A percentile compares a stretch with the other conserved stretches of the same genome.
Evolutionary conservation across 2,888 invertebrate genomes (phyloP).

Genomic region (Alloplasta piceator): DNA sequence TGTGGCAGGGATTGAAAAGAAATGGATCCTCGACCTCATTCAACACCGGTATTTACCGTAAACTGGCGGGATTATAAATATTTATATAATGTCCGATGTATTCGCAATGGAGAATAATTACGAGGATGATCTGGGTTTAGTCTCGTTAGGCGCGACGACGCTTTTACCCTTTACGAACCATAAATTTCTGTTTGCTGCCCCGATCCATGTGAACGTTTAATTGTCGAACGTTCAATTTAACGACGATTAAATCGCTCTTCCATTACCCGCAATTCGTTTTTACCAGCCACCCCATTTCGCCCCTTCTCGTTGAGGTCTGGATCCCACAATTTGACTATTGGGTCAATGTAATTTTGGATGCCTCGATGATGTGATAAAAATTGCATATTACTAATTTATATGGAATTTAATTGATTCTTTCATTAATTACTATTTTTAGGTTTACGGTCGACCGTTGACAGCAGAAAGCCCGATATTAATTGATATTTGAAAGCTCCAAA

Average conservation of each 20-base stretch:
- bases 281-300: background rate
- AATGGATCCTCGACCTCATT: constrained; percentile 1
- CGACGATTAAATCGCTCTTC: constrained; percentile 63
- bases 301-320: background rate
- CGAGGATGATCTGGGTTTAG: constrained; percentile 26
- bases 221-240: constrained; percentile 67
- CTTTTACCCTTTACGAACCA: constrained; percentile 59
- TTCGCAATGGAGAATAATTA: constrained; percentile 31
- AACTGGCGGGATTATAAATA: background rate
- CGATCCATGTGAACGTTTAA: constrained; percentile 46
- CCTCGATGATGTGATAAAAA: too few relatives aligned
- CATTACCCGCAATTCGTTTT: constrained; percentile 37
- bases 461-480: too few relatives aligned
- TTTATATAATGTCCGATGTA: background rate
- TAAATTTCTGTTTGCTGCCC: constrained; percentile 63
- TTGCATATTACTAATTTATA: too few relatives aligned
- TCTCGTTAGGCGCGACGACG: constrained; percentile 47
- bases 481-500: too few relatives aligned
- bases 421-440: too few relatives aligned
- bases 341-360: too few relatives aligned
- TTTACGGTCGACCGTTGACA: too few relatives aligned
- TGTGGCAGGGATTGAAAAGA: background rate
- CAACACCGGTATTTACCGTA: background rate
- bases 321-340: too few relatives aligned
- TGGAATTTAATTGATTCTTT: too few relatives aligned